These are phyloP conservation scores for Parasteatoda lunata DNA, from an alignment of 2,888 invertebrate genomes.

Conservation along the genomic window DNA sequence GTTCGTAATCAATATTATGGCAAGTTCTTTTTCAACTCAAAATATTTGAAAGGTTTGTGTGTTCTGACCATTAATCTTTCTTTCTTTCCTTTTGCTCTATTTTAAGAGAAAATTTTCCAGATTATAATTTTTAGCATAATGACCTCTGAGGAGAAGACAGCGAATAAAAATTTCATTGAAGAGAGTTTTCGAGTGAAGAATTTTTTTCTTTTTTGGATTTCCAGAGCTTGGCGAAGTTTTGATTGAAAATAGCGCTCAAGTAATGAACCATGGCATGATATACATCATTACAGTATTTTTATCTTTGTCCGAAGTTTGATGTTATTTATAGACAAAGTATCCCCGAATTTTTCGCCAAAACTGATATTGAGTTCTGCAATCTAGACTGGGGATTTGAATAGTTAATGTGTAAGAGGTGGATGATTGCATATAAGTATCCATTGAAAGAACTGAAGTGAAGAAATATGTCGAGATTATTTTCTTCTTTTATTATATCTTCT, in stretches of 20 bases:
- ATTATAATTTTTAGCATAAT: conserved; percentile 2
- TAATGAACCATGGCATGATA: conserved; percentile 2
- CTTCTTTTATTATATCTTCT: no score
- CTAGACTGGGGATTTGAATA: no score
- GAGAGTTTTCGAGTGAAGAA: neutral
- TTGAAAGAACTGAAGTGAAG: no score
- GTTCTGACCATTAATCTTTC: conserved; percentile 1
- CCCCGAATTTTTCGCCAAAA: no score
- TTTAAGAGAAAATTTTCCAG: conserved; percentile 1
- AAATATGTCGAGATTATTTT: no score
- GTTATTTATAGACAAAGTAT: no score
- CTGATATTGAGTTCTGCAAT: no score
- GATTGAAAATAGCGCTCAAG: neutral
- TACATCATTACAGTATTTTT: neutral
- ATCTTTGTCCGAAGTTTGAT: neutral
- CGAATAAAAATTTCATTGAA: conserved; percentile 5
- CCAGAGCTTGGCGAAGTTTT: neutral
- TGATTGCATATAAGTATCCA: no score
- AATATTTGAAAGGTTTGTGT: conserved; percentile 5
- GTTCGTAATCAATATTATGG: neutral
- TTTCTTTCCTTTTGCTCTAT: neutral
- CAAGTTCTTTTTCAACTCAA: neutral
- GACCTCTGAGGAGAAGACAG: neutral
- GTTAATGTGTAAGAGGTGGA: no score
- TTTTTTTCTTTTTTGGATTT: neutral